phyloP scores from a whole-genome alignment of 64 coral and sea anemone species.

The Orbicella faveolata region DNA sequence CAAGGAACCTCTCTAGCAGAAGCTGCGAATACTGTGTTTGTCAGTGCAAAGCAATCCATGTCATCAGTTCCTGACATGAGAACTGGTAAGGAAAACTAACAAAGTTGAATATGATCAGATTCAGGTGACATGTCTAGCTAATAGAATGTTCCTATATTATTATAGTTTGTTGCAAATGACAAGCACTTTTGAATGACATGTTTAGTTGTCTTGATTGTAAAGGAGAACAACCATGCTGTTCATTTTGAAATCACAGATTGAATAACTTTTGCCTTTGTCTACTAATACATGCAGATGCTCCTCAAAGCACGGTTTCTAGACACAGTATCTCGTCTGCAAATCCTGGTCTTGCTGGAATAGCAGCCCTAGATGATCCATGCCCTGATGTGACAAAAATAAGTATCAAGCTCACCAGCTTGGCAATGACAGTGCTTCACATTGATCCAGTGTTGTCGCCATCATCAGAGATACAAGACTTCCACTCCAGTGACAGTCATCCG shows the following conservation, averaged over 20 bases:
- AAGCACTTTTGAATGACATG: no score
- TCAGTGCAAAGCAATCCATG: slow-evolving; percentile 20
- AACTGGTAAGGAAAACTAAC: not conserved
- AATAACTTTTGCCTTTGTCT: not conserved
- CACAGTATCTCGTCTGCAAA: slow-evolving; percentile 47
- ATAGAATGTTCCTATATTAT: no score
- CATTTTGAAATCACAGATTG: no score
- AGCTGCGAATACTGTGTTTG: slow-evolving; percentile 69
- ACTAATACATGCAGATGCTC: not conserved
- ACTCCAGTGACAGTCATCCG: slow-evolving; percentile 50
- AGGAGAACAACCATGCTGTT: no score
- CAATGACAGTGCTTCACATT: slow-evolving; percentile 74
- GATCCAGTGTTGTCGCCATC: slow-evolving; percentile 69
- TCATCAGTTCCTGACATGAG: not conserved
- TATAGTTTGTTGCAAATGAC: no score
- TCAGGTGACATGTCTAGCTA: no score
- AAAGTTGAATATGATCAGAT: no score
- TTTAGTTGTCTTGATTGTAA: no score
- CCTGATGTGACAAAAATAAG: slow-evolving; percentile 65
- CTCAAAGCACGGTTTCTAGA: slow-evolving; percentile 17
- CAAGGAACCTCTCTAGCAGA: slow-evolving; percentile 64
- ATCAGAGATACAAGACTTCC: slow-evolving; percentile 17
- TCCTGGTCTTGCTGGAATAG: slow-evolving; percentile 86
- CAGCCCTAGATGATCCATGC: slow-evolving; percentile 81
- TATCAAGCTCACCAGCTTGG: slow-evolving; percentile 74